Evolutionary conservation across 2,113 vertebrate genomes (phyloP), one percentile per base, ranked within the genome.

Genomic region (Corythoichthys haematopterus): DNA sequence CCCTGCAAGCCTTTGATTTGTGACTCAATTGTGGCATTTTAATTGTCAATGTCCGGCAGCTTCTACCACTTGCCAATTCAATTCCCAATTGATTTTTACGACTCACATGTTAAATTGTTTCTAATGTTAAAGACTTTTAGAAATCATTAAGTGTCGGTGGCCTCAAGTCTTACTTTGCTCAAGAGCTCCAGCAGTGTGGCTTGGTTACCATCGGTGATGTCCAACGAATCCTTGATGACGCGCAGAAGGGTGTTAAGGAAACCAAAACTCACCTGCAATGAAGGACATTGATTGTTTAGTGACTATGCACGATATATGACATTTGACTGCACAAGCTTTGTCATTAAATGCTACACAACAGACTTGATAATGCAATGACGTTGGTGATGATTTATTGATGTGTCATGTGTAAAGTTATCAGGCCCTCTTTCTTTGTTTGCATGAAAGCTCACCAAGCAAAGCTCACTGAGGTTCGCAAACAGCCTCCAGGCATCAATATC

Each of bases 401-500:
- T 47, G 20, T 12, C 12, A n/a, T 28, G 40, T 45, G n/a, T 45
- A 40, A 58, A 65, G 61, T 16, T 35, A 72, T 46, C 47, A 7
- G 63, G 3, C 7, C 50, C 14, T 12, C 0, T 11, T 51, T 15
- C 53, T 28, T 38, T 20, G 60, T 78, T 74, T 70, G 71, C 74
- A 73, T 74, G 6, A 10, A 16, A 48, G 68, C 90, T 92, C 80
- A 96, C 95, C 95, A 95, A 88, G 80, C 92, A 95, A 78, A 97
- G 90, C 58, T 94, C 93, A 12, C 92, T 93, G 75, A 96, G 91
- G 80, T 98, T 98, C 33, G 93, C 92, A 46, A 96, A 96, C 69
- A 98, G 91, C 74, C 91, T 90, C 93, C 92, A 92, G 38, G 83
- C 72, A 72, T 95, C 93, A 38, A 96, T 89, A 65, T 97, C 94